A percentile compares a stretch with the other conserved stretches of the same genome.
Evolutionary conservation across 2,797 vertebrate species (phyloP).

Genomic region (Mus minutoides): DNA sequence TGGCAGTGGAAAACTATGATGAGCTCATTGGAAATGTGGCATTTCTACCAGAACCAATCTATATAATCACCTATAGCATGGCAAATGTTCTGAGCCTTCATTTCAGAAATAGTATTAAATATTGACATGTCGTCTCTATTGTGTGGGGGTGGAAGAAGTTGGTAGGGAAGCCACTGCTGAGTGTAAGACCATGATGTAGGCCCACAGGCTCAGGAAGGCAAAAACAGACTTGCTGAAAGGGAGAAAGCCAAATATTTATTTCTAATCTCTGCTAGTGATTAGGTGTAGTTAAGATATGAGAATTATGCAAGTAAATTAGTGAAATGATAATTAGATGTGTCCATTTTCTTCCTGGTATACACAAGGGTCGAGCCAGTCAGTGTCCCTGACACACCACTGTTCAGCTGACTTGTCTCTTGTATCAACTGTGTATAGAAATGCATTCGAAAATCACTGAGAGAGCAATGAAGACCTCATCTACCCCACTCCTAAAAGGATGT

Average conservation of each 20-base stretch:
- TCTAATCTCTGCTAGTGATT: too few species aligned
- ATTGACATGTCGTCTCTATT: background rate
- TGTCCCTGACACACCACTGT: background rate
- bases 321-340: background rate
- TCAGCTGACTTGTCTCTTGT: background rate
- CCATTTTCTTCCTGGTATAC: background rate
- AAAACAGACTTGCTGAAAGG: background rate
- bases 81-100: background rate
- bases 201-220: background rate
- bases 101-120: slow-evolving; percentile 41
- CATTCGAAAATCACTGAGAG: background rate
- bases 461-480: background rate
- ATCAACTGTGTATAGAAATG: background rate
- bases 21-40: background rate
- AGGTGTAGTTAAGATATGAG: background rate
- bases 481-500: background rate
- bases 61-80: background rate
- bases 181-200: background rate
- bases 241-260: background rate
- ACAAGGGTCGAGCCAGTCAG: background rate
- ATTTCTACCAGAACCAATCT: background rate
- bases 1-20: slow-evolving; percentile 9
- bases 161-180: background rate
- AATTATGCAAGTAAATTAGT: background rate
- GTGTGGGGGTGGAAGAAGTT: background rate